These are phyloP conservation scores for Reinhardtius hippoglossoides DNA, from an alignment of 2,113 vertebrate species.

Conservation along the genomic window DNA sequence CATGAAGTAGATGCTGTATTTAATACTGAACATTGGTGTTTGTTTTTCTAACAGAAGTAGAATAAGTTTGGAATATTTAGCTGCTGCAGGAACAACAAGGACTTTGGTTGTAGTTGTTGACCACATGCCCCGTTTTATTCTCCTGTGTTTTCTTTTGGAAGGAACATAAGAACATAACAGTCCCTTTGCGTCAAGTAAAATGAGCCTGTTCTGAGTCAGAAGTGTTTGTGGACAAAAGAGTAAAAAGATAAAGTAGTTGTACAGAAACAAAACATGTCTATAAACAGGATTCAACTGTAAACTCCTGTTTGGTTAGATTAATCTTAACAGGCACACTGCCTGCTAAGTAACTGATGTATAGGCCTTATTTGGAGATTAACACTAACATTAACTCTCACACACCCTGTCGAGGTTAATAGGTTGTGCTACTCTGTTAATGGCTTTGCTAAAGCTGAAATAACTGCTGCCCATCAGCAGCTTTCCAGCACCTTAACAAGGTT, in stretches of 20 bases:
- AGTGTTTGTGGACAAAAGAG: not conserved
- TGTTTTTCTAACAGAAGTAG: not conserved
- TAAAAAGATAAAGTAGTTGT: not conserved
- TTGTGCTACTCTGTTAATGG: conserved; percentile 52
- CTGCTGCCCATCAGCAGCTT: not conserved
- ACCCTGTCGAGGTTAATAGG: conserved; percentile 46
- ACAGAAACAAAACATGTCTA: not conserved
- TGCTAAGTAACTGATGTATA: conserved; percentile 45
- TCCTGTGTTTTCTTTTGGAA: too few relatives aligned
- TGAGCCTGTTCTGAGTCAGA: not conserved
- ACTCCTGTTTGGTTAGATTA: conserved; percentile 23
- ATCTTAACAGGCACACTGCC: conserved; percentile 6
- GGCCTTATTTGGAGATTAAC: conserved; percentile 39
- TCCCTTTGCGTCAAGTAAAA: too few relatives aligned
- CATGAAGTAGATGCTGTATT: conserved; percentile 2
- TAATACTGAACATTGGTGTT: not conserved
- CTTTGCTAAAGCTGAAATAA: conserved; percentile 47
- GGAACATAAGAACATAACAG: too few relatives aligned
- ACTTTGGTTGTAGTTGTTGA: not conserved
- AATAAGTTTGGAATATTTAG: not conserved
- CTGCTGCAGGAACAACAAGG: not conserved
- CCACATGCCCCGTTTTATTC: not conserved
- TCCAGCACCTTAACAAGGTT: not conserved
- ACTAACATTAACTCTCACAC: conserved; percentile 40
- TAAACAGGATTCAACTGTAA: conserved; percentile 10